Base-by-base conservation (phyloP, 2,797 vertebrate genomes). In the Clarias pachynema region DNA sequence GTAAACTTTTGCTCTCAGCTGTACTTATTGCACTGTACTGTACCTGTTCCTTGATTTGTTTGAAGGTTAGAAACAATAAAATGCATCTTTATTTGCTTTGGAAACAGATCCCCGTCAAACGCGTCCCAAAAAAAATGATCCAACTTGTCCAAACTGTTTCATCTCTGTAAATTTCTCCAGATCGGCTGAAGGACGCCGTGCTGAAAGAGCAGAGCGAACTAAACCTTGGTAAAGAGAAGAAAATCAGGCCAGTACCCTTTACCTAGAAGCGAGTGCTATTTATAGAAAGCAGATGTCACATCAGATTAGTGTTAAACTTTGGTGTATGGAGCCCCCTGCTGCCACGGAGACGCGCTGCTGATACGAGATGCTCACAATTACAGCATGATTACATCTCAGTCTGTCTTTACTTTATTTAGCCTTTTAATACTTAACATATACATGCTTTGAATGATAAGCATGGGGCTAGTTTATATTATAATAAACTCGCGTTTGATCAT, bases 241-340 rank as follows among this genome's bases (percentile, higher is more conserved):
- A 72, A 86, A 87, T 87, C 85, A 88, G 86, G 89, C 85, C 87
- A 93, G 87, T 87, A 87, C 86, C 86, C 81, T 89, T 74, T 89
- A 87, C 86, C 84, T 87, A 44, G 40, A 0, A 81, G 87, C 87
- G 2, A 85, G n/a, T 73, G 29, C 91, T 94, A 91, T 94, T 94
- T 93, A 90, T 93, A 92, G 89, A 56, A 29, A 2, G 2, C 14
- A 79, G 77, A 78, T 60, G 88, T 89, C 89, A 62, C 84, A 86
- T 90, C 87, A 80, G 29, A 93, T 93, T 89, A 90, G 79, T 70
- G 79, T 91, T 89, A 90, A 62, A 0, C 37, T 68, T 75, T 79
- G 86, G 81, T 29, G 0, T 93, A 82, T 95, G 92, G 93, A 92
- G 93, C 94, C 93, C 91, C 89, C 95, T 95, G 84, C 86, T 94